These are phyloP conservation scores for Pyrgus malvae DNA, from an alignment of 2,888 invertebrate species.

Conservation along the genomic window DNA sequence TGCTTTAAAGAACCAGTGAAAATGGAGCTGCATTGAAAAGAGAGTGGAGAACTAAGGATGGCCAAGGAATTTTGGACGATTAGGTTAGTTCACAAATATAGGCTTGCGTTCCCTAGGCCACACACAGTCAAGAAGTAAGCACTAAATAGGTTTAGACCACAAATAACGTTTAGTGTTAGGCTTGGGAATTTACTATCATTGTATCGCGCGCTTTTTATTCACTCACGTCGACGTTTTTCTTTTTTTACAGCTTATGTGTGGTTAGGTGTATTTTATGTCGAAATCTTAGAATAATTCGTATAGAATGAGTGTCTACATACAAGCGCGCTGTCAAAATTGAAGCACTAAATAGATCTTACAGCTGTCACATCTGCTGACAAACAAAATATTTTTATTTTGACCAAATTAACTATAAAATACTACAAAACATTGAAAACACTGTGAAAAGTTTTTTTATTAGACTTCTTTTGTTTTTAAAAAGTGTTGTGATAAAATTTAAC, in stretches of 20 bases:
- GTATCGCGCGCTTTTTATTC: background rate
- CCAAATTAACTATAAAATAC: too few species aligned
- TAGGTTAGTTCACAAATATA: conserved; percentile 33
- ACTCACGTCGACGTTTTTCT: background rate
- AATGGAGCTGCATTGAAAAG: background rate
- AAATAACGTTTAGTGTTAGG: conserved; percentile 34
- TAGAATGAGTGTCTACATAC: too few species aligned
- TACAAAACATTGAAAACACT: too few species aligned
- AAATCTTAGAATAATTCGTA: background rate
- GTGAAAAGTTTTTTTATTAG: too few species aligned
- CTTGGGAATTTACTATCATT: conserved; percentile 32
- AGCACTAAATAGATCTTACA: too few species aligned
- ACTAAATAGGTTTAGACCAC: conserved; percentile 46
- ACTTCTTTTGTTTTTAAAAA: too few species aligned
- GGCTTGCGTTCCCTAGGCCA: conserved; percentile 39
- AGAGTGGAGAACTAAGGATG: background rate
- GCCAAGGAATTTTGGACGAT: conserved; percentile 14
- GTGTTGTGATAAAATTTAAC: too few species aligned
- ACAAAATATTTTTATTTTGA: too few species aligned
- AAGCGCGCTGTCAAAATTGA: too few species aligned
- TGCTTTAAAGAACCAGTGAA: background rate
- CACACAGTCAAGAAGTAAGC: conserved; percentile 40
- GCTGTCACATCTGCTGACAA: too few species aligned
- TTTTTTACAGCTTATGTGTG: too few species aligned
- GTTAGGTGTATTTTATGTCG: background rate